Base-by-base conservation (phyloP, 1,140 invertebrate species). In the Papilio xuthus region DNA sequence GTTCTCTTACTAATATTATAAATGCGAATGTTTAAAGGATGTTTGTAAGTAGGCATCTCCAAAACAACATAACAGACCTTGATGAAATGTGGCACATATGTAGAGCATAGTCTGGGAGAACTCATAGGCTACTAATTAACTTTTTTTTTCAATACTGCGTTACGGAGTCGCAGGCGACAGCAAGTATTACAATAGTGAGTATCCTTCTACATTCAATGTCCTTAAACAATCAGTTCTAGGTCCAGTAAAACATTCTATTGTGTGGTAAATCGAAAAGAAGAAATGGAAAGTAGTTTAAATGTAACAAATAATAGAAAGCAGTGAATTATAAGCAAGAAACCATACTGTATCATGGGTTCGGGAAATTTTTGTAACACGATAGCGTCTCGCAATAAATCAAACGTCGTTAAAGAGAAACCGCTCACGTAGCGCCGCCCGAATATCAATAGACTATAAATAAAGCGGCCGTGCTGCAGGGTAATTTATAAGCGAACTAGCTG, bases 391-490 rank as follows among this genome's bases (percentile, higher is more conserved):
- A 67, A 67, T 67, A 67, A 67, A 67, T 67, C 60, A 67, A 67
- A 67, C 60, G 60, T 67, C 60, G 60, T 67, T 67, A 67, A 32
- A 67, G 60, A 67, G 60, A 67, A 67, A 67, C 60, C 60, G 60
- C 60, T 67, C 60, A 67, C 60, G 60, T 67, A 67, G 60, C 60
- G 60, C 60, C 60, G 60, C 26, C 60, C 60, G 60, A 67, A 67
- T 67, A 67, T 67, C 60, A 67, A 67, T 67, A 67, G 26, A 67
- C 60, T 67, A 67, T 67, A 67, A 67, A 67, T 67, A 67, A 67
- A 32, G 60, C 60, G 60, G 60, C 60, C 50, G 50, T 67, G 60
- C 60, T 67, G 60, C 26, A 67, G 60, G 26, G 26, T 32, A 67
- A 67, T 67, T 67, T 67, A 67, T 67, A 67, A 32, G 60, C 60